A percentile compares a stretch with the other conserved stretches of the same genome.
Evolutionary conservation across 1,140 invertebrate species (phyloP).

Genomic region (Neomicropteryx cornuta): DNA sequence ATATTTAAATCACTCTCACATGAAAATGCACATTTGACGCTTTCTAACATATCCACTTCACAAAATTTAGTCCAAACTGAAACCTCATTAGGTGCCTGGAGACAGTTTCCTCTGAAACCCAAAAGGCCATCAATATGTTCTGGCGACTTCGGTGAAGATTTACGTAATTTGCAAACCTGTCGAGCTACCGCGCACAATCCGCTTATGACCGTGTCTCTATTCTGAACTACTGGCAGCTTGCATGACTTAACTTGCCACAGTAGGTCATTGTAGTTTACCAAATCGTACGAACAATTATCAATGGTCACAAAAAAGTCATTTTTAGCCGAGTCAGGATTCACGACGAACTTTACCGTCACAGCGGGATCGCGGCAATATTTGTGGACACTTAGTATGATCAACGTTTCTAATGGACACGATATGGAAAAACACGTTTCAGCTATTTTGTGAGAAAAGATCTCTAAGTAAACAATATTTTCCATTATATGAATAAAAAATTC

Average conservation of each 20-base stretch:
- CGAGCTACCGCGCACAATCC: slow-evolving; percentile 58
- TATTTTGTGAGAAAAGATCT: too few relatives aligned
- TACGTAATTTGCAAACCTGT: slow-evolving; percentile 45
- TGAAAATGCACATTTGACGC: too few relatives aligned
- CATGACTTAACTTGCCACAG: slow-evolving; percentile 37
- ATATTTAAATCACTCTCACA: too few relatives aligned
- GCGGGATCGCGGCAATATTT: too few relatives aligned
- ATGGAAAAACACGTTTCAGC: too few relatives aligned
- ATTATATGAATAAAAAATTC: too few relatives aligned
- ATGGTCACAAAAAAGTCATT: not conserved
- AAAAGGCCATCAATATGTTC: slow-evolving; percentile 44
- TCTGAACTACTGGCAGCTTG: slow-evolving; percentile 45
- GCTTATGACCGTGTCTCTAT: slow-evolving; percentile 50
- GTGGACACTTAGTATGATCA: too few relatives aligned
- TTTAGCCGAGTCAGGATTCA: not conserved
- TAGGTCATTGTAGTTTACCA: slow-evolving; percentile 16
- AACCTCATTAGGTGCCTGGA: slow-evolving; percentile 70
- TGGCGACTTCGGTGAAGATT: slow-evolving; percentile 8
- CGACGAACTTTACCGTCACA: too few relatives aligned
- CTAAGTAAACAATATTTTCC: too few relatives aligned
- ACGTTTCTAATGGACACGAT: too few relatives aligned
- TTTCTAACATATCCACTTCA: slow-evolving; percentile 66
- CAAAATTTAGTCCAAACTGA: slow-evolving; percentile 90
- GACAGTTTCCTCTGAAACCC: slow-evolving; percentile 67
- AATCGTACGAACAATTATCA: slow-evolving; percentile 7